Base-by-base conservation (phyloP, 1,140 invertebrate genomes). In the Caenorhabditis remanei region DNA sequence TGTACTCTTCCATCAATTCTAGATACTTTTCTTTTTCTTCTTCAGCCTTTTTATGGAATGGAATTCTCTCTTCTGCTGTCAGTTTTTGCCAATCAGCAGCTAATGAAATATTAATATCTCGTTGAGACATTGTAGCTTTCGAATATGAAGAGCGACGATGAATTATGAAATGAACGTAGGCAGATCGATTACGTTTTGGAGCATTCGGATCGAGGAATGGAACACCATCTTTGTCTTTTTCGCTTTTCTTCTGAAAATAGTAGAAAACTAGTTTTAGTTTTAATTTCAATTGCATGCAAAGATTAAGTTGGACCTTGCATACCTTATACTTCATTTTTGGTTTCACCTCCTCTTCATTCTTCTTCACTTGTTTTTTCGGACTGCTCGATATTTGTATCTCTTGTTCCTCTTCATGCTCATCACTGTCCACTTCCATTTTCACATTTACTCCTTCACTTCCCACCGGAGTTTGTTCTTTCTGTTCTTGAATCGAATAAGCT, bases 1-100 rank as follows among this genome's bases (percentile, higher is more conserved):
- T 79, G n/a, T 79, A 79, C 46, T 79, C 71, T 32, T 79, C 71
- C 71, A 79, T 79, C 46, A 79, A 50, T n/a, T 79, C 71, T 40
- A 79, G 11, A 50, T 79, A 79, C n/a, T 79, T 79, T 13, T 50
- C n/a, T 46, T 79, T 79, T 46, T 79, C 71, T 40, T 79, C 71
- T 21, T 79, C 71, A 0, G 71, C 71, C 14, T 53, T 79, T 40
- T 79, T 13, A 16, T 79, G 71, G 53, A 79, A 79, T 2, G 71
- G 71, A 11, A 79, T 24, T 11, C 71, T n/a, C n/a, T 79, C 71
- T 24, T 79, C 71, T 7, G 71, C 71, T 2, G 43, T 53, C 43
- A 79, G 24, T 14, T 79, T 79, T 46, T 79, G 71, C 71, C 71
- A 79, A n/a, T 79, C 71, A 13, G 71, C 71, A 4, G 71, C 71